Conservation (phyloP, 2,113 vertebrate genomes). For the Onychostoma macrolepis region DNA sequence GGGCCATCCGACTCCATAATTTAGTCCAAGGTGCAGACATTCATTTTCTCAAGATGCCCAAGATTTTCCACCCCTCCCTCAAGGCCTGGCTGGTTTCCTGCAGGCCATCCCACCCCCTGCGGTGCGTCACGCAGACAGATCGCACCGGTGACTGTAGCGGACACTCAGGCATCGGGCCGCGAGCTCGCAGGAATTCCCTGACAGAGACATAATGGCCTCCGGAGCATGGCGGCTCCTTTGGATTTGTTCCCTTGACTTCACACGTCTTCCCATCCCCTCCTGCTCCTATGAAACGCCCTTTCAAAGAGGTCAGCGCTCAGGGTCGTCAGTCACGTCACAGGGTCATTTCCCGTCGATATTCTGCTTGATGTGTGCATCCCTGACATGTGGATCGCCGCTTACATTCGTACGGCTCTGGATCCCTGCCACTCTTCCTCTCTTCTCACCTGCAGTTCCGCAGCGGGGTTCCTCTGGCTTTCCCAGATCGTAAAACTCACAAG, state of each 20-base stretch:
- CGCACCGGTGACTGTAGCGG: constrained; percentile 20
- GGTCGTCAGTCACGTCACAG: constrained; percentile 56
- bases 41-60: constrained; percentile 29
- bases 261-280: constrained; percentile 46
- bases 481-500: constrained; percentile 58
- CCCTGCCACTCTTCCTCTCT: constrained; percentile 49
- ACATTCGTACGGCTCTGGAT: constrained; percentile 29
- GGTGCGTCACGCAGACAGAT: constrained; percentile 6
- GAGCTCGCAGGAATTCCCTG: constrained; percentile 38
- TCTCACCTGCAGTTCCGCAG: constrained; percentile 54
- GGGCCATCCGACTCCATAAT: constrained; percentile 22
- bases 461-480: constrained; percentile 50
- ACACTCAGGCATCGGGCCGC: background rate
- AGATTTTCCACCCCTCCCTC: constrained; percentile 32
- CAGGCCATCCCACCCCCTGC: constrained; percentile 25
- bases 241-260: constrained; percentile 32
- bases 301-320: constrained; percentile 39
- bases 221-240: constrained; percentile 43
- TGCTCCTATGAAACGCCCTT: constrained; percentile 5
- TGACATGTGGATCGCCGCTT: constrained; percentile 41
- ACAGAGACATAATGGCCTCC: constrained; percentile 44
- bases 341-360: constrained; percentile 52
- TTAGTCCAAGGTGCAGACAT: constrained; percentile 38
- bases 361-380: constrained; percentile 43
- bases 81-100: constrained; percentile 34